These are phyloP conservation scores for Centroberyx gerrardi DNA, from an alignment of 2,797 vertebrate genomes.

Conservation along the genomic window DNA sequence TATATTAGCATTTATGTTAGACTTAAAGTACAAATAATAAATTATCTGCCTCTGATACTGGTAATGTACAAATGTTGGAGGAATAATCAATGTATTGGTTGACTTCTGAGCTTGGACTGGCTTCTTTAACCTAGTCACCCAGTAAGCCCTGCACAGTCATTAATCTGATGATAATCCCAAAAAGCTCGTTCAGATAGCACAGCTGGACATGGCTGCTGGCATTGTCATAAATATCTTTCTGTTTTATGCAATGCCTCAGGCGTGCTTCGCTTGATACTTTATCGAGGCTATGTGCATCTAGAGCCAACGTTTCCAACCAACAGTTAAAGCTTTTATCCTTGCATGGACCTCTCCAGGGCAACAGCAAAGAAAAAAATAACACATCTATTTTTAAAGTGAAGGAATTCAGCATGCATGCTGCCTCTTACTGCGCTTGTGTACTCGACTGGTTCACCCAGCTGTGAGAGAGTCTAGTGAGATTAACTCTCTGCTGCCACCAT, in stretches of 20 bases:
- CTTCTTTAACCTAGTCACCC: constrained; percentile 76
- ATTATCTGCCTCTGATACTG: background rate
- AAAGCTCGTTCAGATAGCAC: constrained; percentile 75
- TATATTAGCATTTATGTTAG: background rate
- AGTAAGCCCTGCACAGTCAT: constrained; percentile 63
- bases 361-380: constrained; percentile 88
- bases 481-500: constrained; percentile 84
- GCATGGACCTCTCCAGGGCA: constrained; percentile 87
- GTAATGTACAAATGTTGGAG: constrained; percentile 33
- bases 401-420: constrained; percentile 82
- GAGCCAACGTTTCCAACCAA: constrained; percentile 80
- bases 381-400: constrained; percentile 93
- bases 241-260: constrained; percentile 45
- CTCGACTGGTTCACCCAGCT: constrained; percentile 54
- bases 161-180: constrained; percentile 84
- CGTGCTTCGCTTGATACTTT: constrained; percentile 45
- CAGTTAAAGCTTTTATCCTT: constrained; percentile 84
- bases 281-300: constrained; percentile 72
- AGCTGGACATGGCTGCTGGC: constrained; percentile 73
- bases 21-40: background rate
- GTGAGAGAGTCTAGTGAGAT: constrained; percentile 29
- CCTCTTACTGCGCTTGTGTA: constrained; percentile 43
- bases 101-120: constrained; percentile 63
- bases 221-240: constrained; percentile 73
- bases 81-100: constrained; percentile 31